Evolutionary conservation across 2,797 vertebrate genomes (phyloP), one percentile per base, ranked within the genome.

Genomic region (Austrolebias charrua): DNA sequence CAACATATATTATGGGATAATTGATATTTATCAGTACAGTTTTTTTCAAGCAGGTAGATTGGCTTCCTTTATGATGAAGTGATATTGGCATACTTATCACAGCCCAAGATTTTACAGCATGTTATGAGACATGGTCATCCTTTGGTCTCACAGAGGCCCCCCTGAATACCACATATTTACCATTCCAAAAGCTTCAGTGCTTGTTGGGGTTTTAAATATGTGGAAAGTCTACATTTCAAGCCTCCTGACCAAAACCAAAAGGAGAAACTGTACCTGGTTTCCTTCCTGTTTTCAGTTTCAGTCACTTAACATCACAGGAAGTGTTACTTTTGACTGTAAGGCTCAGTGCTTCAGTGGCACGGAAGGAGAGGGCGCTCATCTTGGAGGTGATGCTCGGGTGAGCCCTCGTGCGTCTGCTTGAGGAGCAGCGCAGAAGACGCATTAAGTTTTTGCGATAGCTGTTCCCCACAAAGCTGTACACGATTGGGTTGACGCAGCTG

Each of bases 371-470:
- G 0, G 93, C 84, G 51, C 94, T 96, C 92, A 95, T 95, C 86
- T 98, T 98, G 45, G 95, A 95, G 55, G 90, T 95, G 68, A 98
- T 90, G 83, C 89, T 95, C 10, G 93, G 85, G 69, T 95, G 95
- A 5, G 91, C 12, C 4, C 87, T 80, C 2, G 89, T 63, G 0
- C 86, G 81, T 5, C 48, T 53, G 0, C 84, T 80, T 0, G 93
- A 92, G 1, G 91, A 90, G 70, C 96, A 96, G 75, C 89, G 93
- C 79, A 98, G 63, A 73, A 99, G 91, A 60, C 94, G 94, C 66
- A 97, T 84, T n/a, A 98, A 89, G 73, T 98, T 96, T 67, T 94
- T 97, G 70, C 97, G 95, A 78, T 99, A 99, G 88, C 95, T 96
- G 69, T 87, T 92, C 31, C 96, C 97, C 56, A 99, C 96, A 16